phyloP scores from a whole-genome alignment of 2,113 vertebrate genomes.

The Malurus melanocephalus region DNA sequence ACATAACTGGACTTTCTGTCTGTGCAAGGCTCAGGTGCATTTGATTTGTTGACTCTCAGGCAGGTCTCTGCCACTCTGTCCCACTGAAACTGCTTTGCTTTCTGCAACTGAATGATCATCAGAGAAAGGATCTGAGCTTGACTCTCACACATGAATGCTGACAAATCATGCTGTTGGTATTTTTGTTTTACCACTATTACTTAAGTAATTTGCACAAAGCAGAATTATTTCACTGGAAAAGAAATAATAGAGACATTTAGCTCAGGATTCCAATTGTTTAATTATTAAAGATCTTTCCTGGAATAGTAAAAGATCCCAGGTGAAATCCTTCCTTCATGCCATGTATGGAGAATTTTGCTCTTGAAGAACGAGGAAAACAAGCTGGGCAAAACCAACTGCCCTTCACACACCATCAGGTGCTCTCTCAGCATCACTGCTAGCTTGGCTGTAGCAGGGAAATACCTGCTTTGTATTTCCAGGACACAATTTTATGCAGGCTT shows the following conservation, averaged over 20 bases:
- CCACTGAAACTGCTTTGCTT: neutral
- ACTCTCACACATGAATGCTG: neutral
- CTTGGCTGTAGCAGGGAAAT: neutral
- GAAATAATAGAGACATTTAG: neutral
- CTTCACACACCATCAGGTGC: neutral
- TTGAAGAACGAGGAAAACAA: neutral
- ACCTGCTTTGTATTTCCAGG: neutral
- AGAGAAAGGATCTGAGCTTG: neutral
- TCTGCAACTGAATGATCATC: neutral
- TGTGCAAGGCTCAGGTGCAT: neutral
- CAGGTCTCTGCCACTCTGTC: neutral
- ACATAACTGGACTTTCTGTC: neutral
- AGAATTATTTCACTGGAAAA: neutral
- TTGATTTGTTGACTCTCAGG: neutral
- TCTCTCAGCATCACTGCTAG: neutral
- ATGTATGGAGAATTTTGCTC: neutral
- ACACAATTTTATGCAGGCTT: neutral
- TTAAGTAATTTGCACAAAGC: neutral
- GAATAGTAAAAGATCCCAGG: neutral
- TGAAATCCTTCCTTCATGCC: neutral
- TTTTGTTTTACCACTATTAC: neutral
- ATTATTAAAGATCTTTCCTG: neutral
- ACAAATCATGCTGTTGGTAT: neutral
- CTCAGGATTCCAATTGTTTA: neutral
- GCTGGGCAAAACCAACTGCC: neutral